A percentile compares a stretch with the other conserved stretches of the same genome.
phyloP scores from a whole-genome alignment of 1,140 invertebrate genomes.

The Solen grandis region DNA sequence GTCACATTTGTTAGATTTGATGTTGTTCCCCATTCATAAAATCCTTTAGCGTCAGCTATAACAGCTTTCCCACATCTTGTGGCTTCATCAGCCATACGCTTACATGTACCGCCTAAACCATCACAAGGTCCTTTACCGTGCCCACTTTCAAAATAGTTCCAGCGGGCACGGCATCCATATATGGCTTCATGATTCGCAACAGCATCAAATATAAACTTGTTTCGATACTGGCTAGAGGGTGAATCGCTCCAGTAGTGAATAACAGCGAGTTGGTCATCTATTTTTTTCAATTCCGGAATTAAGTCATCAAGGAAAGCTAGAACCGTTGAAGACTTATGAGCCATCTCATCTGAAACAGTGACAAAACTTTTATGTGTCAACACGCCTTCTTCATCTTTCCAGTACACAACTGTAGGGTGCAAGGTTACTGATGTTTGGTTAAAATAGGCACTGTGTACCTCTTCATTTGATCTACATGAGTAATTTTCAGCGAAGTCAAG shows the following conservation, averaged over 20 bases:
- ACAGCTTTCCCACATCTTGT: constrained; percentile 7
- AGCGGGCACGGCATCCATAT: constrained; percentile 20
- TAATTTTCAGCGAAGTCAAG: no score
- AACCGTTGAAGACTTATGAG: not conserved
- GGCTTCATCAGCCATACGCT: constrained; percentile 51
- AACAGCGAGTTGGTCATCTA: not conserved
- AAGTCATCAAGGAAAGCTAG: not conserved
- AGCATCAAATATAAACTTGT: constrained; percentile 2
- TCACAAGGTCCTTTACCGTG: constrained; percentile 50
- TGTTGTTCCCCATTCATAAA: constrained; percentile 22
- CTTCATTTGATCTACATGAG: not conserved
- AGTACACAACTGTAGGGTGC: constrained; percentile 5
- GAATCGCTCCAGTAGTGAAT: constrained; percentile 12
- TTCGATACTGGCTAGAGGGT: constrained; percentile 4
- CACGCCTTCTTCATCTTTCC: not conserved
- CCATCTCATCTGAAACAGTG: not conserved
- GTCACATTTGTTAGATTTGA: not conserved
- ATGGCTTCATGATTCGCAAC: not conserved
- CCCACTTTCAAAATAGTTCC: no score
- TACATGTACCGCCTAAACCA: constrained; percentile 12
- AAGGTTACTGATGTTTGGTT: not conserved
- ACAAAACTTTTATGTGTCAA: constrained; percentile 4
- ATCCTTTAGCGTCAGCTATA: constrained; percentile 36
- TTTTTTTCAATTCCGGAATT: not conserved
- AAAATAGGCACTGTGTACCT: constrained; percentile 3